Conservation (phyloP, 1,140 invertebrate species). For the Sitodiplosis mosellana region DNA sequence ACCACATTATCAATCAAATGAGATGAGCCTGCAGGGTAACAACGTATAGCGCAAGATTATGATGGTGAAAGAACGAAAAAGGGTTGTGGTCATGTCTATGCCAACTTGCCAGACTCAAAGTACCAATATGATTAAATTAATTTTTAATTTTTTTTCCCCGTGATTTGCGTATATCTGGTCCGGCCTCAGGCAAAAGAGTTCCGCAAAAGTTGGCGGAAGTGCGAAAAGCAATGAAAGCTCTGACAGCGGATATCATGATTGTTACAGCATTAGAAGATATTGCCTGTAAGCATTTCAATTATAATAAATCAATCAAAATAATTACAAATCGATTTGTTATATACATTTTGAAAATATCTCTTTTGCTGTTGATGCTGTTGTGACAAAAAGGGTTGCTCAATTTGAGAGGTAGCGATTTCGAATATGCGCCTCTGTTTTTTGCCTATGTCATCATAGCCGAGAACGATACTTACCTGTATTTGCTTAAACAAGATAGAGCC, state of each 20-base stretch:
- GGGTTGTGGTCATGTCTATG: too few species aligned
- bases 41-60: too few species aligned
- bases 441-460: conserved; percentile 57
- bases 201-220: conserved; percentile 45
- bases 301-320: not conserved
- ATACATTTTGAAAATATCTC: too few species aligned
- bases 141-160: too few species aligned
- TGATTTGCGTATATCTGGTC: too few species aligned
- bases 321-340: not conserved
- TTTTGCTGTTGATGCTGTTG: too few species aligned
- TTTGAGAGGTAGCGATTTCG: conserved; percentile 80
- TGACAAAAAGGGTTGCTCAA: conserved; percentile 26
- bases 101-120: too few species aligned
- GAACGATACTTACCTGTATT: conserved; percentile 45
- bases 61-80: too few species aligned
- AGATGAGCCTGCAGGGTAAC: too few species aligned
- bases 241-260: conserved; percentile 42
- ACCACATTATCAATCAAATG: too few species aligned
- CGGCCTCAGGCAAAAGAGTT: conserved; percentile 13
- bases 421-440: conserved; percentile 88
- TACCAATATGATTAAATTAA: too few species aligned
- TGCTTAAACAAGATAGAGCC: conserved; percentile 35
- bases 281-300: conserved; percentile 40
- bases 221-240: conserved; percentile 44
- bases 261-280: conserved; percentile 74